Evolutionary conservation across 2,888 invertebrate species (phyloP).

Genomic region (Agrochola lota): DNA sequence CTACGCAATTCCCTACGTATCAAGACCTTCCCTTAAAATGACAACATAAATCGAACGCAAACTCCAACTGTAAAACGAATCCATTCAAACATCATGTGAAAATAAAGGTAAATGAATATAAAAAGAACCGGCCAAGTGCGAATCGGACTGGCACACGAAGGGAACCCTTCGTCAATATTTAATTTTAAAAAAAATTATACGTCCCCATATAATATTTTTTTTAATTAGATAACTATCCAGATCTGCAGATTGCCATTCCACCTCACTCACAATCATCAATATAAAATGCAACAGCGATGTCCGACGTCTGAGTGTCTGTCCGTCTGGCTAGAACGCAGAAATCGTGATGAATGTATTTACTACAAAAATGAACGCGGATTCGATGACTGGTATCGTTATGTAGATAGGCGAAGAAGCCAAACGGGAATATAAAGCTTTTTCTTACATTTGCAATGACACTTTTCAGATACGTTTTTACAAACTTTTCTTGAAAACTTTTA

Average conservation of each 20-base stretch:
- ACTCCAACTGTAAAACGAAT: slow-evolving; percentile 8
- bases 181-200: too few species aligned
- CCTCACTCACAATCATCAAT: neutral
- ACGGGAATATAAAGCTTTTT: neutral
- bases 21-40: neutral
- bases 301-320: slow-evolving; percentile 9
- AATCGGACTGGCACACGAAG: too few species aligned
- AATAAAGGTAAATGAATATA: slow-evolving; percentile 6
- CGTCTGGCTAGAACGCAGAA: neutral
- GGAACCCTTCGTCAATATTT: too few species aligned
- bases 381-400: slow-evolving; percentile 10
- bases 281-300: slow-evolving; percentile 24
- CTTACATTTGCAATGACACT: neutral
- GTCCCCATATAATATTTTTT: too few species aligned
- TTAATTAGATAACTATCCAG: slow-evolving; percentile 1
- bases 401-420: neutral
- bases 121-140: neutral
- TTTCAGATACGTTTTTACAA: neutral
- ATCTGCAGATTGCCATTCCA: slow-evolving; percentile 28
- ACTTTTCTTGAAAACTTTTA: slow-evolving; percentile 1
- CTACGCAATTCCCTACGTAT: neutral
- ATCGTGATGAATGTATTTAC: slow-evolving; percentile 25
- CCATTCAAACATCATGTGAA: neutral
- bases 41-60: neutral
- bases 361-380: slow-evolving; percentile 17